Percentiles rank a stretch among this genome's conserved stretches.
Evolutionary conservation across 2,113 vertebrate genomes (phyloP).

Genomic region (Ammodytes dubius): DNA sequence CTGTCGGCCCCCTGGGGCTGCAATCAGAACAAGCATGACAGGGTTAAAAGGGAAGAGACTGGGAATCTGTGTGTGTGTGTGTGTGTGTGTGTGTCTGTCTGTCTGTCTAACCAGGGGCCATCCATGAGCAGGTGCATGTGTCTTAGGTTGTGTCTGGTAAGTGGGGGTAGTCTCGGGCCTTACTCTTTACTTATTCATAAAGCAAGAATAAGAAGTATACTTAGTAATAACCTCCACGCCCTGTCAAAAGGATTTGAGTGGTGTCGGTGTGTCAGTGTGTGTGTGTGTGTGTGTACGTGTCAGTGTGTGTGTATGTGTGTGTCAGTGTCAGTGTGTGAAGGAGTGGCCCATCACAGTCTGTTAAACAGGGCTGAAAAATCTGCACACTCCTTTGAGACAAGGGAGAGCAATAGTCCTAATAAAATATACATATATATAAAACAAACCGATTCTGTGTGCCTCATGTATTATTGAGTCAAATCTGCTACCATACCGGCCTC

Average conservation of each 20-base stretch:
- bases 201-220: slow-evolving; percentile 63
- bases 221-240: slow-evolving; percentile 60
- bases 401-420: slow-evolving; percentile 20
- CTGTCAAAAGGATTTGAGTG: slow-evolving; percentile 37
- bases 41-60: slow-evolving; percentile 4
- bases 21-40: slow-evolving; percentile 59
- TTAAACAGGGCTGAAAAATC: slow-evolving; percentile 52
- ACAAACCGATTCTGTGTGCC: slow-evolving; percentile 36
- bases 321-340: slow-evolving; percentile 2
- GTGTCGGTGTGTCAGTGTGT: slow-evolving; percentile 5
- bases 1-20: slow-evolving; percentile 52
- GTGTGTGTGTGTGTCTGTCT: slow-evolving; percentile 45
- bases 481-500: neutral
- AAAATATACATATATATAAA: slow-evolving; percentile 58
- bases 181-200: slow-evolving; percentile 79
- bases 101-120: no score
- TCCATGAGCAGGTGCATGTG: slow-evolving; percentile 2
- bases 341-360: slow-evolving; percentile 23
- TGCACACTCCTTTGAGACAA: slow-evolving; percentile 33
- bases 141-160: slow-evolving; percentile 54
- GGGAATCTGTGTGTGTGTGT: slow-evolving; percentile 12
- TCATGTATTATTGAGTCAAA: slow-evolving; percentile 55
- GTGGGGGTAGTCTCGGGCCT: slow-evolving; percentile 56
- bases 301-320: slow-evolving; percentile 14
- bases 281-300: slow-evolving; percentile 9